Conservation (phyloP, 1,140 invertebrate genomes). For the Drosophila ananassae region DNA sequence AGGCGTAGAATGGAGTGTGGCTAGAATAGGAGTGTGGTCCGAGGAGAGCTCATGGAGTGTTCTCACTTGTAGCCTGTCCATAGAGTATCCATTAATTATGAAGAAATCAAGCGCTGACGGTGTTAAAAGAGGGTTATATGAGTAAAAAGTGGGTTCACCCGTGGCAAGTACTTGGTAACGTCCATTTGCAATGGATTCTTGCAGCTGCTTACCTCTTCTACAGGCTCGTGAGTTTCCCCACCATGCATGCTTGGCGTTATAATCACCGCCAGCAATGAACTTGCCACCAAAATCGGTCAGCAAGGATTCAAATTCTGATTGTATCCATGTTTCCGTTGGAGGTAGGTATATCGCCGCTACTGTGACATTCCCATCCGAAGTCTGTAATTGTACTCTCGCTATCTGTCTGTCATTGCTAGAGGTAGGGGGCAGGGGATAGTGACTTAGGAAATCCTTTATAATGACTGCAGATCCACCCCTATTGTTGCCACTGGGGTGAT, state of each 20-base stretch:
- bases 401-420: not conserved
- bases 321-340: not conserved
- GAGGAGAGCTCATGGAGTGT: not conserved
- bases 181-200: slow-evolving; percentile 3
- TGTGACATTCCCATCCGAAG: not conserved
- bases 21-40: not conserved
- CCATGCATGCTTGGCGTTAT: not conserved
- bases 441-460: not conserved
- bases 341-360: not conserved
- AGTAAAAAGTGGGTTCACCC: slow-evolving; percentile 7
- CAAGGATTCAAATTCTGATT: slow-evolving; percentile 1
- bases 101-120: slow-evolving; percentile 1
- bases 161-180: slow-evolving; percentile 10
- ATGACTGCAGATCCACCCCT: slow-evolving; percentile 8
- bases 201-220: too few species aligned
- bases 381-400: not conserved
- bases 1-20: not conserved
- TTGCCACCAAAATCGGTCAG: not conserved
- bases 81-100: not conserved
- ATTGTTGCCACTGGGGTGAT: slow-evolving; percentile 5
- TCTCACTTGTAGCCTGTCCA: not conserved
- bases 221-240: slow-evolving; percentile 4
- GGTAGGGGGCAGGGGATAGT: not conserved
- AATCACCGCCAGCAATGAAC: slow-evolving; percentile 4
- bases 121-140: not conserved